Percentiles rank a stretch among this genome's conserved stretches.
phyloP scores from a whole-genome alignment of 1,140 invertebrate genomes.

The Acyrthosiphon pisum region DNA sequence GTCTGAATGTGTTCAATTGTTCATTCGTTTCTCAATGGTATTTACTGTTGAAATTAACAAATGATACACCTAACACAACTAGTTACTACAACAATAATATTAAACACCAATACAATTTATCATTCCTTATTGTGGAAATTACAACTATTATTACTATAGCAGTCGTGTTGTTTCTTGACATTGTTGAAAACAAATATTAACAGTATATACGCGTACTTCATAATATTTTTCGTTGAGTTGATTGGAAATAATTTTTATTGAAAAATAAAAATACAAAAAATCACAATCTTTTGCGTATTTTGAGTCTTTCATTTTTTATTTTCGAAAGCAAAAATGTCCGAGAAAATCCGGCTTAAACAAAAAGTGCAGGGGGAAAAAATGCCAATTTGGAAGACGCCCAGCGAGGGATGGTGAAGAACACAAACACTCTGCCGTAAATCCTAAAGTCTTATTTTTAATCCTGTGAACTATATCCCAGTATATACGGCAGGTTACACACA shows the following conservation, averaged over 20 bases:
- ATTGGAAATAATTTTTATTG: neutral
- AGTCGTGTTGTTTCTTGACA: neutral
- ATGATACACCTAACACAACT: neutral
- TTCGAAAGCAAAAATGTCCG: neutral
- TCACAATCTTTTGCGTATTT: neutral
- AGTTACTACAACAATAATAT: neutral
- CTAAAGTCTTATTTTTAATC: neutral
- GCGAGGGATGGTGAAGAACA: neutral
- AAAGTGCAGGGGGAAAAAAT: neutral
- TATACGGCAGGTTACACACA: neutral
- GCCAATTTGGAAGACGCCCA: conserved; percentile 21
- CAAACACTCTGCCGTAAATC: conserved; percentile 2
- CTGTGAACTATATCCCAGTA: neutral
- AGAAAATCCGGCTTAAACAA: neutral
- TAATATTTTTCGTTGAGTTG: neutral
- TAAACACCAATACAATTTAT: neutral
- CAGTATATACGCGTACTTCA: neutral
- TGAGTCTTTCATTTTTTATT: neutral
- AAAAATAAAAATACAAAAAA: neutral
- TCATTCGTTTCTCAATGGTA: too few relatives aligned
- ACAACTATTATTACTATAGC: neutral
- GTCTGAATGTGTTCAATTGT: too few relatives aligned
- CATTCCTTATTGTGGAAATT: neutral
- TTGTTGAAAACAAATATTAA: neutral
- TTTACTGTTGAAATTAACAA: too few relatives aligned